A percentile compares a stretch with the other conserved stretches of the same genome.
Conservation (phyloP, 2,888 invertebrate genomes). For the Deilephila porcellus region DNA sequence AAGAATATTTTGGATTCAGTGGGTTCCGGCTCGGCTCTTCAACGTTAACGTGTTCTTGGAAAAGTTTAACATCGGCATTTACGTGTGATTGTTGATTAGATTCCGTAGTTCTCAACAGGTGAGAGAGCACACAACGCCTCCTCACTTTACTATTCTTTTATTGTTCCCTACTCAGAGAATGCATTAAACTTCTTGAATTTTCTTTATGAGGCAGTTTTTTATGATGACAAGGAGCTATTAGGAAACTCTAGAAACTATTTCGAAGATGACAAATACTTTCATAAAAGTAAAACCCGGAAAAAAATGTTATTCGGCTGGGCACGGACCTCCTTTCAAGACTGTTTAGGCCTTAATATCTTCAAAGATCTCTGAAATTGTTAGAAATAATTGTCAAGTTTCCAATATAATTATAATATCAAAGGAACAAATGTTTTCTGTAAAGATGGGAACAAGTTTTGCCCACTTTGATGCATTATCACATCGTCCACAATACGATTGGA, state of each 20-base stretch:
- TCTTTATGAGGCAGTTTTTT: not conserved
- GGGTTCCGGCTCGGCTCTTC: constrained; percentile 45
- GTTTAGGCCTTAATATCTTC: too few relatives aligned
- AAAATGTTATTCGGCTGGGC: too few relatives aligned
- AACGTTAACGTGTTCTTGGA: constrained; percentile 38
- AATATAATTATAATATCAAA: not conserved
- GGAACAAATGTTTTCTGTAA: not conserved
- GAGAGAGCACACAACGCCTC: not conserved
- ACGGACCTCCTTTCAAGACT: too few relatives aligned
- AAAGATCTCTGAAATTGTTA: too few relatives aligned
- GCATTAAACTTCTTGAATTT: not conserved
- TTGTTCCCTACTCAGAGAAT: not conserved
- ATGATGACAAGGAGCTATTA: not conserved
- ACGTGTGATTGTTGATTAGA: constrained; percentile 21
- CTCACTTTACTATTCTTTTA: constrained; percentile 15
- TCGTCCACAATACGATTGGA: constrained; percentile 70
- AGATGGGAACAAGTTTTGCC: constrained; percentile 34
- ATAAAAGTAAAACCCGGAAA: too few relatives aligned
- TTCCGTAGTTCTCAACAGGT: constrained; percentile 8
- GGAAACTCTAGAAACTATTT: too few relatives aligned
- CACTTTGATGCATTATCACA: constrained; percentile 59
- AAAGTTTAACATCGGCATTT: constrained; percentile 8
- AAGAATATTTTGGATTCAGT: constrained; percentile 67
- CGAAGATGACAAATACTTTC: too few relatives aligned
- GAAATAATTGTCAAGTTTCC: too few relatives aligned